Base-by-base conservation (phyloP, 35 echinoderm and acorn worm species). In the Apostichopus californicus region DNA sequence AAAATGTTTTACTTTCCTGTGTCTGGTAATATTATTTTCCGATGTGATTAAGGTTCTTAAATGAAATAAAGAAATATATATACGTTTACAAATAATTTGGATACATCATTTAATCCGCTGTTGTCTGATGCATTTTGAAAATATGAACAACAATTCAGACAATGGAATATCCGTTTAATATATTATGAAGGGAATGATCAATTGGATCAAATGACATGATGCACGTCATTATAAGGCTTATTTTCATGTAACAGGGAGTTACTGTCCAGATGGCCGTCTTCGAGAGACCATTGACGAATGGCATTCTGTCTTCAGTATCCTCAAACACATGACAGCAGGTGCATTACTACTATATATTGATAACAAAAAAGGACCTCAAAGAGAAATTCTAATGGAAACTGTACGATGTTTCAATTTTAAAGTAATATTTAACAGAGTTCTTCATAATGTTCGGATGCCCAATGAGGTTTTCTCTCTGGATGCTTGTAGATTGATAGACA, bases 231-330 rank as follows among this genome's bases (percentile, higher is more conserved):
- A 46, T 46, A 3, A 3, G 34, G 34, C 34, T 46, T 46, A 28
- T 46, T 46, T 11, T 11, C 64, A 14, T 66, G 4, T 66, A 14
- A 68, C 11, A 68, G 64, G 11, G 18, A 13, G 10, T 17, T 14
- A 68, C 64, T 1, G 64, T 13, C 9, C 11, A 68, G 64, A 17
- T 13, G 64, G 64, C 10, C 64, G 64, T 68, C 64, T 68, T 17
- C 17, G 10, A 10, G 5, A 3, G 17, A 68, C 9, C 9, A 18
- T 79, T 18, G 14, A 2, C 77, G 6, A 59, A 56, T 85, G 81
- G 81, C 46, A 85, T 56, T 85, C 81, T 85, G 81, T 85, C 17
- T 85, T 28, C 81, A 56, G 54, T 6, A 85, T 85, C 12, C 54
- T 85, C 26, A 85, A 85, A 12, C 52, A 34, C 5, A 59, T 85